These are phyloP conservation scores for Bombus turneri DNA, from an alignment of 1,140 invertebrate genomes.

Conservation along the genomic window DNA sequence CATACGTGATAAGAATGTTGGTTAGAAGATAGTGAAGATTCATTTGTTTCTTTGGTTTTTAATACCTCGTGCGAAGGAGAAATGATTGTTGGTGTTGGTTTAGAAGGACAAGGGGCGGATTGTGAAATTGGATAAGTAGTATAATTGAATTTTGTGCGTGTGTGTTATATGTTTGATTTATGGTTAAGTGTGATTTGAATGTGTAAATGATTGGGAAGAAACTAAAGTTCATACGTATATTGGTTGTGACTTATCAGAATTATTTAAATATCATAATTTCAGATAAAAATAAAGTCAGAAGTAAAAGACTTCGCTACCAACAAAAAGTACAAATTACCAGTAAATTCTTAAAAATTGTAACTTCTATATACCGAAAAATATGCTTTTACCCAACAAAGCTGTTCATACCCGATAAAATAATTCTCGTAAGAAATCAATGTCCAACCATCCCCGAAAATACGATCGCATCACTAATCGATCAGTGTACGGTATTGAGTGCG, in stretches of 20 bases:
- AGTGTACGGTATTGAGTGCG: conserved; percentile 46
- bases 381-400: too few species aligned
- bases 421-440: neutral
- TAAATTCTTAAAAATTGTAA: neutral
- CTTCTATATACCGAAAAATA: neutral
- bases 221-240: neutral
- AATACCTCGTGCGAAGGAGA: too few species aligned
- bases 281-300: too few species aligned
- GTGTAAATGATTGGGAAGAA: neutral
- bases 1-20: neutral
- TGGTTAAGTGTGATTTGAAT: neutral
- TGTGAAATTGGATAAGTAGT: too few species aligned
- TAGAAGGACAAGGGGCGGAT: too few species aligned
- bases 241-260: too few species aligned
- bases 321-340: neutral
- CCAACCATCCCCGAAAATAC: neutral
- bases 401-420: neutral
- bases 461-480: conserved; percentile 5
- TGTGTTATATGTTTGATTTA: too few species aligned
- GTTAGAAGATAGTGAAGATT: neutral
- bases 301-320: too few species aligned
- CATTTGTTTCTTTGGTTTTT: neutral
- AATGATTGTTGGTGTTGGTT: neutral
- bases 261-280: too few species aligned
- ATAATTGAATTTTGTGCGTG: too few species aligned